Percentiles rank a stretch among this genome's conserved stretches.
Evolutionary conservation across 2,888 invertebrate species (phyloP).

Genomic region (Pheosia tremula): DNA sequence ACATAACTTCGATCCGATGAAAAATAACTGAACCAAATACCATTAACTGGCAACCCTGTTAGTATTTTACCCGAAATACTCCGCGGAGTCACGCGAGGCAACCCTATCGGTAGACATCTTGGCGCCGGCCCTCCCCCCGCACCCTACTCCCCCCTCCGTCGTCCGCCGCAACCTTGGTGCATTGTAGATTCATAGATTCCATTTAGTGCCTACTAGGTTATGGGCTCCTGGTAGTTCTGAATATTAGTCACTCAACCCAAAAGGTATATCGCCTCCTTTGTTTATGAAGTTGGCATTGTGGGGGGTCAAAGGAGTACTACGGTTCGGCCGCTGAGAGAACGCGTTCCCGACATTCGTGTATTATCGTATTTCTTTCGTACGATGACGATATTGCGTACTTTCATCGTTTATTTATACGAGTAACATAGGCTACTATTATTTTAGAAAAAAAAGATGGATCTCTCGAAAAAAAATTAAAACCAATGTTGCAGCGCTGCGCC

Average conservation of each 20-base stretch:
- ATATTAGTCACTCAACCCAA: neutral
- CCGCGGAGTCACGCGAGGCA: slow-evolving; percentile 54
- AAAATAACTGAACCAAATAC: slow-evolving; percentile 29
- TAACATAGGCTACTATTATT: no score
- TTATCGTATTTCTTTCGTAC: no score
- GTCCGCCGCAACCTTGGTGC: slow-evolving; percentile 46
- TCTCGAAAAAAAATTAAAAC: no score
- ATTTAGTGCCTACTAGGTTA: slow-evolving; percentile 36
- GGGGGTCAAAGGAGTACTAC: neutral
- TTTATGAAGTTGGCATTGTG: neutral
- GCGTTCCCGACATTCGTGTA: no score
- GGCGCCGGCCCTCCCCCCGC: slow-evolving; percentile 48
- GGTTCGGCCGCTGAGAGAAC: no score
- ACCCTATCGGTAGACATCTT: slow-evolving; percentile 68
- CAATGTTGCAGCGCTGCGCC: no score
- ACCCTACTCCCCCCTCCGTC: slow-evolving; percentile 30
- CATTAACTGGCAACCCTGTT: slow-evolving; percentile 43
- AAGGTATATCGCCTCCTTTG: neutral
- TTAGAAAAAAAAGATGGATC: no score
- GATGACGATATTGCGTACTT: no score
- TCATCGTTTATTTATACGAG: no score
- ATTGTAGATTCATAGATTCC: slow-evolving; percentile 46
- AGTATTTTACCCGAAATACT: slow-evolving; percentile 47
- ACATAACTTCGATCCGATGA: neutral
- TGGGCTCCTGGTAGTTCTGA: slow-evolving; percentile 25